These are phyloP conservation scores for Catagonus wagneri DNA, from an alignment of 2,113 vertebrate species.

Conservation along the genomic window DNA sequence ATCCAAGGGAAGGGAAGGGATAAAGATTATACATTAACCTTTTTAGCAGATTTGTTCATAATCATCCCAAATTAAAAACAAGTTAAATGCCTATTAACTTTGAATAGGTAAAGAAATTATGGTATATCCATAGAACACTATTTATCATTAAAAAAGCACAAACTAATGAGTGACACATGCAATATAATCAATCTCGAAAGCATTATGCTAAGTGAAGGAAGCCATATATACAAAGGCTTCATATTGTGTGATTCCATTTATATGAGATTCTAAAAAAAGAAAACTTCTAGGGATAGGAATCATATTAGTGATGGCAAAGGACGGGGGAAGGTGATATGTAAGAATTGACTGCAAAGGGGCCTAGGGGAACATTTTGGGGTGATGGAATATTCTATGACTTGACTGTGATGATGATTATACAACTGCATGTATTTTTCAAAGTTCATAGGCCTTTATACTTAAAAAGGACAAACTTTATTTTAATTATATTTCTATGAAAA, in stretches of 20 bases:
- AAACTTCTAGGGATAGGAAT: not conserved
- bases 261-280: not conserved
- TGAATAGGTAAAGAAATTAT: not conserved
- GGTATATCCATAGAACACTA: not conserved
- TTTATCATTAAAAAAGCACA: not conserved
- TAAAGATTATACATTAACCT: not conserved
- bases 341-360: not conserved
- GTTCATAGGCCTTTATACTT: not conserved
- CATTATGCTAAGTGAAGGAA: too few species aligned
- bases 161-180: not conserved
- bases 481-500: not conserved
- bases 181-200: not conserved
- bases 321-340: not conserved
- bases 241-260: too few species aligned
- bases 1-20: not conserved
- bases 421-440: not conserved
- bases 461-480: not conserved
- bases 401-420: not conserved
- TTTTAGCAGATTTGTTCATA: not conserved
- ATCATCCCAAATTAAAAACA: not conserved
- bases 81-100: not conserved
- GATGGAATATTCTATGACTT: not conserved
- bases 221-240: too few species aligned
- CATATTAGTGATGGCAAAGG: not conserved
- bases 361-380: not conserved